Evolutionary conservation across 2,888 invertebrate genomes (phyloP).

Genomic region (Hydrotaea cyrtoneurina): DNA sequence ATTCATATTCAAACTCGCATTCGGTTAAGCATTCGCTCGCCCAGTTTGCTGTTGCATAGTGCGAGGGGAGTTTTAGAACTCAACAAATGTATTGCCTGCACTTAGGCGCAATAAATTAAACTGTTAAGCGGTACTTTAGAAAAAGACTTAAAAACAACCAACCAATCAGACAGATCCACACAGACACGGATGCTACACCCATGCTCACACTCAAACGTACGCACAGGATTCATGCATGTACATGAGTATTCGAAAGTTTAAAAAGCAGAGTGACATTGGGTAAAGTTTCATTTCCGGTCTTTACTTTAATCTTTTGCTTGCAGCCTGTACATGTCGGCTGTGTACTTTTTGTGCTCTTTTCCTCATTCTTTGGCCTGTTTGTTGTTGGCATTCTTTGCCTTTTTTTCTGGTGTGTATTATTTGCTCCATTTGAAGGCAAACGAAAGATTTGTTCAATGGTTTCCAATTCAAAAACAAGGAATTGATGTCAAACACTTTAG

Average conservation of each 20-base stretch:
- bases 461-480: conserved; percentile 58
- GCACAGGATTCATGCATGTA: conserved; percentile 26
- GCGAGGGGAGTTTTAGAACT: conserved; percentile 10
- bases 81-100: conserved; percentile 58
- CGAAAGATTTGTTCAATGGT: conserved; percentile 63
- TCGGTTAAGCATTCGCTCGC: not conserved
- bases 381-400: conserved; percentile 38
- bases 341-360: conserved; percentile 23
- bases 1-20: not conserved
- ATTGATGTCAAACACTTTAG: conserved; percentile 60
- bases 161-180: not conserved
- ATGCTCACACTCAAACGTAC: not conserved
- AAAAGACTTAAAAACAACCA: conserved; percentile 48
- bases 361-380: conserved; percentile 36
- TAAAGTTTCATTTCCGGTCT: conserved; percentile 65
- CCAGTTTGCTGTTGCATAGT: not conserved
- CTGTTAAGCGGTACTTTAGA: conserved; percentile 60
- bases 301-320: conserved; percentile 50
- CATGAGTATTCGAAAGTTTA: conserved; percentile 46
- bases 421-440: conserved; percentile 46
- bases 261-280: conserved; percentile 57
- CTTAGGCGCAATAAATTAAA: conserved; percentile 65
- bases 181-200: not conserved
- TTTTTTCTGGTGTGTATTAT: not conserved
- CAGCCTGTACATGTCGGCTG: conserved; percentile 13